Conservation (phyloP, 2,888 invertebrate species). For the Nymphalis urticae region DNA sequence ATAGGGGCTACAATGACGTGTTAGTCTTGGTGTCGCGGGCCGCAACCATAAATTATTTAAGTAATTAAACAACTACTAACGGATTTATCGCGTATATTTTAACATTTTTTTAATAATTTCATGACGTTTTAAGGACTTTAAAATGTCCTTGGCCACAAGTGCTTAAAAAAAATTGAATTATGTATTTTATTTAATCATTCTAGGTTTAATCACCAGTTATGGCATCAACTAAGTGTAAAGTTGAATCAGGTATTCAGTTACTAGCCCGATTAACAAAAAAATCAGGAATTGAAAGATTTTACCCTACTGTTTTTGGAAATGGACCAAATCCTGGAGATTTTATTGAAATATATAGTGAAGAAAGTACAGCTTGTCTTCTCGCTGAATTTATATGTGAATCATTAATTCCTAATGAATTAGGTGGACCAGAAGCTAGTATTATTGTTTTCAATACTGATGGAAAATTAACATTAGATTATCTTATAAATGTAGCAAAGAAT, state of each 20-base stretch:
- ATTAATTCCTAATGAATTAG: conserved; percentile 51
- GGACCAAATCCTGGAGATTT: conserved; percentile 59
- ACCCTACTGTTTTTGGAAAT: conserved; percentile 68
- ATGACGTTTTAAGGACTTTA: too few species aligned
- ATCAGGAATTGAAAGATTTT: conserved; percentile 67
- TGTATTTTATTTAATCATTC: neutral
- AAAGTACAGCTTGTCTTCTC: conserved; percentile 51
- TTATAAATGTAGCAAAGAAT: conserved; percentile 47
- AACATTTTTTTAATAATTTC: too few species aligned
- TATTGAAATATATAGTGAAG: conserved; percentile 63
- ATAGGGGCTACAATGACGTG: too few species aligned
- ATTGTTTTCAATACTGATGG: conserved; percentile 72
- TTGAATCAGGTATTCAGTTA: conserved; percentile 83
- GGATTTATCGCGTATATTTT: too few species aligned
- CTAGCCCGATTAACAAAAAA: conserved; percentile 75
- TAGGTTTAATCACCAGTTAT: conserved; percentile 25
- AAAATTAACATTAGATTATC: conserved; percentile 55
- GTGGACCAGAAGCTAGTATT: conserved; percentile 57
- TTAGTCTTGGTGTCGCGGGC: too few species aligned
- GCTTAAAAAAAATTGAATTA: too few species aligned
- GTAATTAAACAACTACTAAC: too few species aligned
- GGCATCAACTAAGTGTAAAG: conserved; percentile 52
- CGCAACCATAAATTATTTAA: too few species aligned
- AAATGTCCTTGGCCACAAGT: too few species aligned
- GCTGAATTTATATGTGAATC: conserved; percentile 64